Base-by-base conservation (phyloP, 2,888 invertebrate genomes). In the Lithophane semibrunnea region DNA sequence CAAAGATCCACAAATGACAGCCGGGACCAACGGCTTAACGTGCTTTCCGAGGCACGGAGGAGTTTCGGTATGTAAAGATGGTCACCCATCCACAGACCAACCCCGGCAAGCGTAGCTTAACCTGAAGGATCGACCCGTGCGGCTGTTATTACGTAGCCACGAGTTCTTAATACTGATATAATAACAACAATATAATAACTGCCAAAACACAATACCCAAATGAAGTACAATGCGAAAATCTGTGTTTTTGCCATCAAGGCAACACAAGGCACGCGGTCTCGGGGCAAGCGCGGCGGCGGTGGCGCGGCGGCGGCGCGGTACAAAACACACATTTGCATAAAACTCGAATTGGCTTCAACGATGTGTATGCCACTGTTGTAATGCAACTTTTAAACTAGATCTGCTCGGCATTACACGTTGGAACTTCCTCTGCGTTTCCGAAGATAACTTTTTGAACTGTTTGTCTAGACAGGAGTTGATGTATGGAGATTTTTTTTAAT, bases 321-420 rank as follows among this genome's bases (percentile, higher is more conserved):
- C 88, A 90, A 88, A 90, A 91, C 87, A 91, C 85, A 83, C 89
- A 94, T 94, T 95, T 94, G 92, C 93, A 94, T 94, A 93, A 92
- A 93, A 94, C 90, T 93, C 90, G 87, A 92, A 94, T 94, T 92
- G 92, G 90, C 90, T 89, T 87, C 91, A 90, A 90, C 90, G 86
- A 92, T 87, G 89, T 89, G 90, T 90, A 88, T 90, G 87, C 86
- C 80, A 87, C 88, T 88, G 87, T 89, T 89, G 91, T 90, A 90
- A 91, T 89, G 86, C 89, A 93, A 94, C 91, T 94, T 93, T 93
- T 61, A 90, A 91, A 92, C 90, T 89, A 85, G 86, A 88, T 84
- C 88, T 86, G 83, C 81, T 86, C 81, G 69, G 86, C 87, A 89
- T 90, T 89, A 90, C 87, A 83, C 54, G 70, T 56, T 56, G 60